A percentile compares a stretch with the other conserved stretches of the same genome.
These are phyloP conservation scores for Coracias cyanogaster DNA, from an alignment of 2,797 vertebrate genomes.

Conservation along the genomic window DNA sequence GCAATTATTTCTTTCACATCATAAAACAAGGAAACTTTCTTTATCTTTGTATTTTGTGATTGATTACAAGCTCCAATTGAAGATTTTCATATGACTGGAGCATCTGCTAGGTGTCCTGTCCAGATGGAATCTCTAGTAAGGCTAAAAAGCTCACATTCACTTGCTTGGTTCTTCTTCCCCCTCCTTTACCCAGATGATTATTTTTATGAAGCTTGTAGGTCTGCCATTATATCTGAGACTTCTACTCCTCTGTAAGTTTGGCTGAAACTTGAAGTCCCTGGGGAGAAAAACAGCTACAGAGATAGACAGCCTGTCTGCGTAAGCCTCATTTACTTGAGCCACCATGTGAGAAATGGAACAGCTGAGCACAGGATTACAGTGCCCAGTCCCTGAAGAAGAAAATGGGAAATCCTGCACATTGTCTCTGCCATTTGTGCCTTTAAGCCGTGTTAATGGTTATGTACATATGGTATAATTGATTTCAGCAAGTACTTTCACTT, in stretches of 20 bases:
- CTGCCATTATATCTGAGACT: neutral
- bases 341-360: neutral
- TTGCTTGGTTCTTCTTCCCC: neutral
- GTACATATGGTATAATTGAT: neutral
- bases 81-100: neutral
- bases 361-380: neutral
- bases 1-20: neutral
- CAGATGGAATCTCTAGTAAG: neutral
- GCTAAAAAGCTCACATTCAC: neutral
- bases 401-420: neutral
- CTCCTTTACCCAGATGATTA: neutral
- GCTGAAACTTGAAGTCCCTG: neutral
- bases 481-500: neutral
- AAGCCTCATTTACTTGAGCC: neutral
- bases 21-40: neutral
- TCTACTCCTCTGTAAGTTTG: neutral
- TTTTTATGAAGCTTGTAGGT: neutral
- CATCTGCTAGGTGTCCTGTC: neutral
- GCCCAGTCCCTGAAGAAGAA: neutral
- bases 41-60: neutral
- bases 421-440: neutral
- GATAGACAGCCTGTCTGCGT: neutral
- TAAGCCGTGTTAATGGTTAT: neutral
- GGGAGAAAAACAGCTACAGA: neutral
- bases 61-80: neutral